phyloP scores from a whole-genome alignment of 2,888 invertebrate species.

The Strigamia crassipes region DNA sequence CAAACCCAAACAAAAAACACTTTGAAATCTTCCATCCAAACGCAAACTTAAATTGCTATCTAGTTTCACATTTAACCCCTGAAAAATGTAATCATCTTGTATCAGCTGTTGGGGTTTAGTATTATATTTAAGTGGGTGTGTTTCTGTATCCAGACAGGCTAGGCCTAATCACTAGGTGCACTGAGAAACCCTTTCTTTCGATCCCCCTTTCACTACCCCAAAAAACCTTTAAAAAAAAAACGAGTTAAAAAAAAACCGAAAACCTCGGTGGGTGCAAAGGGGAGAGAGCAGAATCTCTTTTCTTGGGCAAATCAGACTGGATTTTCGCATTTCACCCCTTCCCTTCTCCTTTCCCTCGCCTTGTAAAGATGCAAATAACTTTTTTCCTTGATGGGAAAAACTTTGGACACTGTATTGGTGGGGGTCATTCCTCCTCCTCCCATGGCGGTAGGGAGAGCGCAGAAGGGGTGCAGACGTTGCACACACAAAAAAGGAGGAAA shows the following conservation, averaged over 20 bases:
- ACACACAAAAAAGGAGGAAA: neutral
- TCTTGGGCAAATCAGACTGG: constrained; percentile 28
- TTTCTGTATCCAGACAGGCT: constrained; percentile 34
- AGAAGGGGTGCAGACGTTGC: neutral
- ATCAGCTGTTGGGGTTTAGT: constrained; percentile 16
- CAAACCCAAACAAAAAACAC: too few species aligned
- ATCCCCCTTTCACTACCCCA: neutral
- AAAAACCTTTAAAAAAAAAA: neutral
- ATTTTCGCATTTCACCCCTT: constrained; percentile 10
- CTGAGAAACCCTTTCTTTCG: neutral
- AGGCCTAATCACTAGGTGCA: constrained; percentile 32
- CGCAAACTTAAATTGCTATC: neutral
- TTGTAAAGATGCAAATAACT: constrained; percentile 34
- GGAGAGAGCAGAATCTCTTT: constrained; percentile 23
- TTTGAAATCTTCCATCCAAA: neutral
- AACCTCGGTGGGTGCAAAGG: constrained; percentile 15
- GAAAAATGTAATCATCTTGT: neutral
- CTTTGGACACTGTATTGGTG: constrained; percentile 12
- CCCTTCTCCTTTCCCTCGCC: neutral
- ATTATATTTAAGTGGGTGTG: constrained; percentile 33
- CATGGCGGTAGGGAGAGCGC: neutral
- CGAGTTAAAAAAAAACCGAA: neutral
- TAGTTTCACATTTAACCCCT: neutral
- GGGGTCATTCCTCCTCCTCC: constrained; percentile 32
- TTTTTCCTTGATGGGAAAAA: constrained; percentile 36